These are phyloP conservation scores for Umimayanthus chanpuru DNA, from an alignment of 92 coral and sea anemone genomes.

Conservation along the genomic window DNA sequence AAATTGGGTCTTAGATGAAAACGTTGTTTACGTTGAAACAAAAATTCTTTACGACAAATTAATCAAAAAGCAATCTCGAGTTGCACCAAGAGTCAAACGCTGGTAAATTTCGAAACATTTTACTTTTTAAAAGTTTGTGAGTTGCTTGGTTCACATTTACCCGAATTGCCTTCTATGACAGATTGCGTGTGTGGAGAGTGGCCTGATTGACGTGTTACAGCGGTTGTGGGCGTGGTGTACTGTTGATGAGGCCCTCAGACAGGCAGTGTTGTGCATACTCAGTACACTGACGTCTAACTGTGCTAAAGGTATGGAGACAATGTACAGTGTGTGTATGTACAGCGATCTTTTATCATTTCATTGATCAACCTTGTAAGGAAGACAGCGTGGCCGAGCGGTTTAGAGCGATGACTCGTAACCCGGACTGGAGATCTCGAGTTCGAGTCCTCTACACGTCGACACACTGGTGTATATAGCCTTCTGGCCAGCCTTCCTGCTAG, in stretches of 20 bases:
- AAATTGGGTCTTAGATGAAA: too few species aligned
- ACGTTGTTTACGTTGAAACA: too few species aligned
- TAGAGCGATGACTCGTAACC: too few species aligned
- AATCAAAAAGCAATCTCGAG: too few species aligned
- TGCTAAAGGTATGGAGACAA: constrained; percentile 69
- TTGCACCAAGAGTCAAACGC: too few species aligned
- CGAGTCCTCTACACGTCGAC: too few species aligned
- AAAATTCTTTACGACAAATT: too few species aligned
- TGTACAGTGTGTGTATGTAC: constrained; percentile 48
- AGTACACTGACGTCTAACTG: constrained; percentile 83
- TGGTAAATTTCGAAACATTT: too few species aligned
- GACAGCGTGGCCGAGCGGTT: too few species aligned
- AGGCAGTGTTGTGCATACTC: constrained; percentile 72
- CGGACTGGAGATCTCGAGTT: too few species aligned
- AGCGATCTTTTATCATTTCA: constrained; percentile 61
- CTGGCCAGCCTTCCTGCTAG: too few species aligned
- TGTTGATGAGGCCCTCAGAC: constrained; percentile 68
- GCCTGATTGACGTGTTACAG: constrained; percentile 78
- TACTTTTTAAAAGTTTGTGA: background rate
- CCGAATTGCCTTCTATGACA: constrained; percentile 9
- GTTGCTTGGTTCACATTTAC: background rate
- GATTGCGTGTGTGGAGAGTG: constrained; percentile 79
- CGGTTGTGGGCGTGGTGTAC: constrained; percentile 97
- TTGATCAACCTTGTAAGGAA: background rate
- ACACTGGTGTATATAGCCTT: too few species aligned